Evolutionary conservation across 2,113 vertebrate genomes (phyloP).

Genomic region (Hydrochoerus hydrochaeris): DNA sequence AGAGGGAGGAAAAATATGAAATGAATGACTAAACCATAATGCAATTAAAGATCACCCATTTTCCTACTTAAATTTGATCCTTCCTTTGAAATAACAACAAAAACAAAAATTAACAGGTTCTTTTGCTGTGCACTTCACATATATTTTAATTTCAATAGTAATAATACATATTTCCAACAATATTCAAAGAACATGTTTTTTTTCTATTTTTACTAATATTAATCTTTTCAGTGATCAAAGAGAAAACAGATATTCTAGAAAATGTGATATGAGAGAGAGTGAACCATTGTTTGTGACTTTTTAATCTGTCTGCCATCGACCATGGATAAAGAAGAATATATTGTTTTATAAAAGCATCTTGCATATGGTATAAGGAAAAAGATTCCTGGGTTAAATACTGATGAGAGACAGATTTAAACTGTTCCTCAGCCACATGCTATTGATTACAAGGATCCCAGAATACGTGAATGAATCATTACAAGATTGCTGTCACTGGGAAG

Average conservation of each 20-base stretch:
- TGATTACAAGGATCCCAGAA: constrained; percentile 41
- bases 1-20: not conserved
- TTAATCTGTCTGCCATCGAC: not conserved
- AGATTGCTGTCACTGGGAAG: constrained; percentile 7
- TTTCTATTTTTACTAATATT: not conserved
- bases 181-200: not conserved
- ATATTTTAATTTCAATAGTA: constrained; percentile 21
- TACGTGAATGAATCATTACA: constrained; percentile 47
- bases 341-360: constrained; percentile 49
- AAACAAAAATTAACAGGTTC: not conserved
- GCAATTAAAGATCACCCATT: not conserved
- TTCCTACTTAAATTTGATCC: not conserved
- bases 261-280: not conserved
- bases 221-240: not conserved
- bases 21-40: not conserved
- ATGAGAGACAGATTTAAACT: constrained; percentile 20
- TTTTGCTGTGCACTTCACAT: not conserved
- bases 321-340: constrained; percentile 23
- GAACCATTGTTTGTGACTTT: not conserved
- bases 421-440: constrained; percentile 33
- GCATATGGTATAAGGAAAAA: not conserved
- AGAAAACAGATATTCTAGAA: not conserved
- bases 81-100: not conserved
- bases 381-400: constrained; percentile 30
- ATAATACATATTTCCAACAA: not conserved